Evolutionary conservation across 1,140 invertebrate genomes (phyloP).

Genomic region (Oncopodura yosiiana): DNA sequence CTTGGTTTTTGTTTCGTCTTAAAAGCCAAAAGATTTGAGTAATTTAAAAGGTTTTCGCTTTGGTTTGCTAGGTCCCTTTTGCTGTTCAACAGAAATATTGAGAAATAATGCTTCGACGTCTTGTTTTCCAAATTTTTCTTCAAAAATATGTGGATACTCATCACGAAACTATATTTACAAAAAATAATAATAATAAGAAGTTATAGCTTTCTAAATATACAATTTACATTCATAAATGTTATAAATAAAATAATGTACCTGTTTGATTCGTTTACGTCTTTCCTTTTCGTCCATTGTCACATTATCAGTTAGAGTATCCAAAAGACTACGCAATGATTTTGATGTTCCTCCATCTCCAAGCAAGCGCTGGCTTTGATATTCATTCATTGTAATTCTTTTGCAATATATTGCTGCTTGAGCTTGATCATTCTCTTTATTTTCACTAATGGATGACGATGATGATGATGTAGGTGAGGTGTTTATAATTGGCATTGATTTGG

Average conservation of each 20-base stretch:
- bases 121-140: conserved; percentile 25
- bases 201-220: neutral
- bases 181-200: neutral
- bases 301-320: conserved; percentile 10
- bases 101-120: too few species aligned
- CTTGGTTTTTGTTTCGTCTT: too few species aligned
- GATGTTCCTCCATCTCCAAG: conserved; percentile 22
- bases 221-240: neutral
- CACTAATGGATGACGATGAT: too few species aligned
- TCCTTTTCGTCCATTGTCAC: conserved; percentile 19
- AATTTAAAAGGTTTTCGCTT: too few species aligned
- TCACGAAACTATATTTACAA: conserved; percentile 21
- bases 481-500: too few species aligned
- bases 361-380: conserved; percentile 29
- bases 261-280: conserved; percentile 13
- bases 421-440: conserved; percentile 18
- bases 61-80: too few species aligned
- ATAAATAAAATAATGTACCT: conserved; percentile 11
- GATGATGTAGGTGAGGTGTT: too few species aligned
- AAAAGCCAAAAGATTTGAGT: too few species aligned
- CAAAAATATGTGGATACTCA: conserved; percentile 31
- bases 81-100: too few species aligned
- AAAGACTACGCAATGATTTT: conserved; percentile 17
- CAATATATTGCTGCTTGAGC: conserved; percentile 15
- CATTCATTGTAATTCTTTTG: conserved; percentile 24